Conservation (phyloP, 2,888 invertebrate genomes). For the Punctoribates punctum region DNA sequence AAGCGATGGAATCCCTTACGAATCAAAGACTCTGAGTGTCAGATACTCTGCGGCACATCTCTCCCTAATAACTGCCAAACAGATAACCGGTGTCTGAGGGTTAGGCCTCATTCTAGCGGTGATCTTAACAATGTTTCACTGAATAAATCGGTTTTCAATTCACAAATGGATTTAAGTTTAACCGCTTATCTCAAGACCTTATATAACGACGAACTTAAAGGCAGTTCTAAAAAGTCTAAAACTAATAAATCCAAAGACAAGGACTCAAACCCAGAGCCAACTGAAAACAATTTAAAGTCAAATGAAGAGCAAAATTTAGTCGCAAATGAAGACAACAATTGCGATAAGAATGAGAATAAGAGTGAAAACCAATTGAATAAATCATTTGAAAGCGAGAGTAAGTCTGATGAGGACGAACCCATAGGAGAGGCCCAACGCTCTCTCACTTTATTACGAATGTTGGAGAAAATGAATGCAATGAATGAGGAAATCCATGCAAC, state of each 20-base stretch:
- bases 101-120: constrained; percentile 11
- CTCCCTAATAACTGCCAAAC: not conserved
- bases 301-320: constrained; percentile 18
- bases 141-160: constrained; percentile 31
- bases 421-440: constrained; percentile 42
- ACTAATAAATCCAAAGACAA: constrained; percentile 3
- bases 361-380: not conserved
- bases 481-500: constrained; percentile 16
- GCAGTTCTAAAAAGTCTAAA: constrained; percentile 19
- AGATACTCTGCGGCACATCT: constrained; percentile 54
- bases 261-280: not conserved
- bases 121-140: constrained; percentile 14
- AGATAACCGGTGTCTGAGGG: not conserved
- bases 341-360: constrained; percentile 5
- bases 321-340: not conserved
- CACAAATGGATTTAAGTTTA: constrained; percentile 44
- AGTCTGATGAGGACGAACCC: constrained; percentile 42
- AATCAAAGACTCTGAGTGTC: constrained; percentile 6
- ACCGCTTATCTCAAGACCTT: constrained; percentile 42
- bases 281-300: not conserved
- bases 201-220: constrained; percentile 36
- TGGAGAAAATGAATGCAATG: constrained; percentile 36
- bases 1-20: constrained; percentile 63
- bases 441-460: constrained; percentile 43
- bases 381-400: not conserved